Percentiles rank a stretch among this genome's conserved stretches.
These are phyloP conservation scores for Procambarus clarkii DNA, from an alignment of 1,140 invertebrate genomes.

Conservation along the genomic window DNA sequence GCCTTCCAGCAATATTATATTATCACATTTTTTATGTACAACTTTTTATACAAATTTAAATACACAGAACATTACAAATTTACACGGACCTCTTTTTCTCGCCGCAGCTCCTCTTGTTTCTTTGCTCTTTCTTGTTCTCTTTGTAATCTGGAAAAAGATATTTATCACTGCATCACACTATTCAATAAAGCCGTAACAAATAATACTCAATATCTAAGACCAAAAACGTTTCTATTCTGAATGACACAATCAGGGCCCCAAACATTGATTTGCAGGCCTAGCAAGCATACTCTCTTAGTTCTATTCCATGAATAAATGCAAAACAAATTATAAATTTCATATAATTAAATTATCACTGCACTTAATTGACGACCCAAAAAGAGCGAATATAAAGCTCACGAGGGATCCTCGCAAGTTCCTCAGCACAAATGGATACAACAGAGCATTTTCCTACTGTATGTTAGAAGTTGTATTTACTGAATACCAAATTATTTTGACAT, in stretches of 20 bases:
- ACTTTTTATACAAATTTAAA: no score
- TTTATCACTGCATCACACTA: background rate
- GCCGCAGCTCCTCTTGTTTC: conserved; percentile 84
- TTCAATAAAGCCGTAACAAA: background rate
- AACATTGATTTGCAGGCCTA: no score
- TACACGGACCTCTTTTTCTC: conserved; percentile 82
- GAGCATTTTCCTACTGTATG: no score
- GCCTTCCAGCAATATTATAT: background rate
- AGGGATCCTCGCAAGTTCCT: no score
- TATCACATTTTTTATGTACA: background rate
- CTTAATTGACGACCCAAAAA: no score
- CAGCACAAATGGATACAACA: no score
- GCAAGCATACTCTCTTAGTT: background rate
- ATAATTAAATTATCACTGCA: no score
- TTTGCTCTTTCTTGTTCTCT: conserved; percentile 88
- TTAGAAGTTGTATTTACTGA: no score
- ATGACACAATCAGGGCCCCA: background rate
- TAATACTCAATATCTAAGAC: background rate
- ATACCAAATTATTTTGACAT: no score
- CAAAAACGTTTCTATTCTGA: background rate
- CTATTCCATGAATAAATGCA: background rate
- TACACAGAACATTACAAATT: background rate
- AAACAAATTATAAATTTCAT: no score
- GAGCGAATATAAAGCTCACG: no score
- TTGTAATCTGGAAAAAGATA: conserved; percentile 78